Conservation (phyloP, 1,140 invertebrate genomes). For the Macrobrachium nipponense region DNA sequence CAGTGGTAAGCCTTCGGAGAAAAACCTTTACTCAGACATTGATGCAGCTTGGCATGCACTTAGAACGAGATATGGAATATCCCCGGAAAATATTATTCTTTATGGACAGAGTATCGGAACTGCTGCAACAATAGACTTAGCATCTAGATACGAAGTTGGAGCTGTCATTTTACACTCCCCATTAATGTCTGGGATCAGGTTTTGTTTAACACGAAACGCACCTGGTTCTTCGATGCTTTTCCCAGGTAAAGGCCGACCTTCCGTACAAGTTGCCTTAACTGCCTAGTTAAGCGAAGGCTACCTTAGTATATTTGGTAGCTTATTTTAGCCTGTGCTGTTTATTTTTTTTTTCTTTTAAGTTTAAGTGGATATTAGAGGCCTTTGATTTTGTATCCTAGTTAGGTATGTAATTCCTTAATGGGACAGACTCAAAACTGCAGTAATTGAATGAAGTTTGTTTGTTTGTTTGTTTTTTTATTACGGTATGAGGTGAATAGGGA, state of each 20-base stretch:
- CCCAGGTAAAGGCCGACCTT: constrained; percentile 83
- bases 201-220: constrained; percentile 97
- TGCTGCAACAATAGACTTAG: constrained; percentile 95
- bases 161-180: constrained; percentile 98
- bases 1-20: constrained; percentile 96
- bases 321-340: too few species aligned
- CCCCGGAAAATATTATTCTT: constrained; percentile 96
- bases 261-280: constrained; percentile 64
- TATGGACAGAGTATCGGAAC: constrained; percentile 99
- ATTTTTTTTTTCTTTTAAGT: too few species aligned
- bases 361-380: too few species aligned
- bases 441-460: too few species aligned
- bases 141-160: constrained; percentile 95
- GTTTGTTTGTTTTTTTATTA: too few species aligned
- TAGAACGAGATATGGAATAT: constrained; percentile 91
- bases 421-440: too few species aligned
- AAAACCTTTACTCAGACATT: constrained; percentile 98
- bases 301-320: too few species aligned
- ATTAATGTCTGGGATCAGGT: constrained; percentile 98
- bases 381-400: too few species aligned
- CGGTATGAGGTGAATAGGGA: too few species aligned
- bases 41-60: constrained; percentile 97
- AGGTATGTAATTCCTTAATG: too few species aligned
- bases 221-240: constrained; percentile 99
- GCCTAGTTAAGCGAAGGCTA: too few species aligned